A percentile compares a stretch with the other conserved stretches of the same genome.
Evolutionary conservation across 2,113 vertebrate species (phyloP).

Genomic region (Tragelaphus strepsiceros): DNA sequence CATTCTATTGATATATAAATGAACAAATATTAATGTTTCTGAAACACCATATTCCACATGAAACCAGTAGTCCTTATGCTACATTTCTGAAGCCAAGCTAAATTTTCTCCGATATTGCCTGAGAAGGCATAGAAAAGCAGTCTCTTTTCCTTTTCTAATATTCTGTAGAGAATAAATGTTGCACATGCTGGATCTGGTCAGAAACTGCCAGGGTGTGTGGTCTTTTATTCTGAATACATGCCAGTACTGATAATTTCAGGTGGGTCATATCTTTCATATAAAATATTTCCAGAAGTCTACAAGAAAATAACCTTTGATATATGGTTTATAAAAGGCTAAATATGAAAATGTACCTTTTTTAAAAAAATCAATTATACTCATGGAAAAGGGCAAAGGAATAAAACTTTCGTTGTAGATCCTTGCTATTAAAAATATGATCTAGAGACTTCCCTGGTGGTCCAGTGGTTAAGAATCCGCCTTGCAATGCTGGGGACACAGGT

Average conservation of each 20-base stretch:
- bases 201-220: neutral
- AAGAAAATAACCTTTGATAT: slow-evolving; percentile 37
- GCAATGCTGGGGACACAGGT: neutral
- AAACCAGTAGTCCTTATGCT: neutral
- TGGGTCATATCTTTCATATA: neutral
- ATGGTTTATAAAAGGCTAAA: slow-evolving; percentile 30
- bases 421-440: neutral
- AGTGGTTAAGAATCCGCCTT: neutral
- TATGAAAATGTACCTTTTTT: neutral
- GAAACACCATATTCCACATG: slow-evolving; percentile 13
- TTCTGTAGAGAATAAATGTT: neutral
- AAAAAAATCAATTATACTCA: neutral
- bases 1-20: neutral
- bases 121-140: neutral
- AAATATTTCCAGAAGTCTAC: slow-evolving; percentile 19
- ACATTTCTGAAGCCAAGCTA: slow-evolving; percentile 2
- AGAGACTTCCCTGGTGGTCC: neutral
- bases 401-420: neutral
- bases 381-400: neutral
- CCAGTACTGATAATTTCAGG: slow-evolving; percentile 8
- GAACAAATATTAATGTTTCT: slow-evolving; percentile 32
- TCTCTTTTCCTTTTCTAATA: slow-evolving; percentile 2
- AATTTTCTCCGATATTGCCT: neutral
- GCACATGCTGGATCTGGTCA: neutral
- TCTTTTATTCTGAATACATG: neutral